These are phyloP conservation scores for Sinohyriopsis cumingii DNA, from an alignment of 2,888 invertebrate genomes.

Conservation along the genomic window DNA sequence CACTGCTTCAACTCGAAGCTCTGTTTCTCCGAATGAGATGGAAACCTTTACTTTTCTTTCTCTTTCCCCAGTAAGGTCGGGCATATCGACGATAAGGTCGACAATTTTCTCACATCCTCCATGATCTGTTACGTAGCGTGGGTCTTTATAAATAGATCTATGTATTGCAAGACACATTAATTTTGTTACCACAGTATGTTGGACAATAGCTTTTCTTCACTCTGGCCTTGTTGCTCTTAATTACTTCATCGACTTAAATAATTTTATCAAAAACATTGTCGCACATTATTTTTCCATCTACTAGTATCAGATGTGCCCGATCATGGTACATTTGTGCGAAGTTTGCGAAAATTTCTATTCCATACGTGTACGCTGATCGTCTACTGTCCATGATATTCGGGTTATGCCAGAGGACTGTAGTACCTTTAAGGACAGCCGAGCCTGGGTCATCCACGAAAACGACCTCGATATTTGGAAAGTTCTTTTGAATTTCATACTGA, in stretches of 20 bases:
- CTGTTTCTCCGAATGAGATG: slow-evolving; percentile 10
- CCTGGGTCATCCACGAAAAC: slow-evolving; percentile 8
- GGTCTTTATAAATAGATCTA: slow-evolving; percentile 1
- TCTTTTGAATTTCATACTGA: slow-evolving; percentile 3
- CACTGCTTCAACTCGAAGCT: slow-evolving; percentile 4
- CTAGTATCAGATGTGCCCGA: neutral
- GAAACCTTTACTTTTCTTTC: neutral
- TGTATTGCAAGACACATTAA: neutral
- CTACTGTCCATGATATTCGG: neutral
- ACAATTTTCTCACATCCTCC: slow-evolving; percentile 7
- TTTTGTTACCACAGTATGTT: neutral
- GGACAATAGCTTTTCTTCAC: neutral
- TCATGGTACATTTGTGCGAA: slow-evolving; percentile 1
- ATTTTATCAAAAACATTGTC: slow-evolving; percentile 2
- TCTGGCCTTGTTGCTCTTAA: slow-evolving; percentile 4
- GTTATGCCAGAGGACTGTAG: slow-evolving; percentile 4
- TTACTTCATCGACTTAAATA: neutral
- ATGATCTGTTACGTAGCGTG: slow-evolving; percentile 8
- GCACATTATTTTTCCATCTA: neutral
- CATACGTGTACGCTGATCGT: slow-evolving; percentile 8
- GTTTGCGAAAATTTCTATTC: neutral
- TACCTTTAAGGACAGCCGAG: slow-evolving; percentile 13
- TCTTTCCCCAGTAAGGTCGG: slow-evolving; percentile 4
- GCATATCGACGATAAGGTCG: slow-evolving; percentile 1
- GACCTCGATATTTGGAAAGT: slow-evolving; percentile 2